Percentiles rank a stretch among this genome's conserved stretches.
Evolutionary conservation across 2,797 vertebrate genomes (phyloP).

Genomic region (Molossus alvarezi): DNA sequence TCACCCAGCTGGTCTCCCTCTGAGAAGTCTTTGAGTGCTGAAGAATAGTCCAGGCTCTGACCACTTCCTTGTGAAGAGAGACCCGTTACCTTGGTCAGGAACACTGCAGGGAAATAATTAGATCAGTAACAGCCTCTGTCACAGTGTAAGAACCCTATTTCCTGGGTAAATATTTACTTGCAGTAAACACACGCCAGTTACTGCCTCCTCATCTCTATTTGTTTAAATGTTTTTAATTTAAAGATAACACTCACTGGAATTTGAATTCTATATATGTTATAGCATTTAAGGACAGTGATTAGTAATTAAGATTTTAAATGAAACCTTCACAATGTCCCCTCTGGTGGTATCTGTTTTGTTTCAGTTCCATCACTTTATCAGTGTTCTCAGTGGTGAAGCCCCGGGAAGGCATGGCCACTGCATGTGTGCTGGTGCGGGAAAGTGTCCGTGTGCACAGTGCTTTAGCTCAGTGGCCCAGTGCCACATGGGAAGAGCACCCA

Average conservation of each 20-base stretch:
- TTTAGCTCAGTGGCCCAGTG: neutral
- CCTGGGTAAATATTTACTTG: slow-evolving; percentile 40
- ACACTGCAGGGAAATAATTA: neutral
- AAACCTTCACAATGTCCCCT: neutral
- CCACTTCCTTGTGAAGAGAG: neutral
- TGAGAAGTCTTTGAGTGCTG: neutral
- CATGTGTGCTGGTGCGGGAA: neutral
- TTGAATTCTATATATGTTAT: neutral
- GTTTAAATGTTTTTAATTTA: slow-evolving; percentile 38
- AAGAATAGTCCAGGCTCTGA: neutral
- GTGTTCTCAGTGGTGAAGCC: neutral
- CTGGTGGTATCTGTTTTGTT: neutral
- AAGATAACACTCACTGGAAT: neutral
- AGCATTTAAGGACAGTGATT: slow-evolving; percentile 27
- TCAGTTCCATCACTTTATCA: slow-evolving; percentile 35
- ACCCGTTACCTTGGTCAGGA: neutral
- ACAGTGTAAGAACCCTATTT: neutral
- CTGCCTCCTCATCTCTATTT: neutral
- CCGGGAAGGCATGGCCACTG: neutral
- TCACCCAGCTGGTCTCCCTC: neutral
- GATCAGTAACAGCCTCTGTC: neutral
- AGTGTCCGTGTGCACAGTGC: neutral
- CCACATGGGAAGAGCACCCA: neutral
- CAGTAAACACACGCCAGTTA: neutral
- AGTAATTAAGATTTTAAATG: neutral